Conservation (phyloP, 2,113 vertebrate genomes). For the Pteruthius melanotis region DNA sequence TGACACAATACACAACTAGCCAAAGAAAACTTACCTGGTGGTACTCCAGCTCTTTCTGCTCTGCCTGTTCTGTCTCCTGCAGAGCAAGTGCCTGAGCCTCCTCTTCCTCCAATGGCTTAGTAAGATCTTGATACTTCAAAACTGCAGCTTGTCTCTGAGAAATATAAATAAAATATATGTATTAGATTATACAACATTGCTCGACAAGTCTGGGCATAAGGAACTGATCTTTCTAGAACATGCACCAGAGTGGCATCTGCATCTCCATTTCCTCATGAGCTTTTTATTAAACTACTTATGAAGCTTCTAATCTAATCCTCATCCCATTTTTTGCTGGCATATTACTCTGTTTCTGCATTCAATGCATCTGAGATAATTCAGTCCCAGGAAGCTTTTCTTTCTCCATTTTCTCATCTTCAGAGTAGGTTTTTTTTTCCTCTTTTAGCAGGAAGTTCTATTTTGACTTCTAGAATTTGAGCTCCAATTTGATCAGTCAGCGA, state of each 20-base stretch:
- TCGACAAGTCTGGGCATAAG: background rate
- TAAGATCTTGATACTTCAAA: conserved; percentile 65
- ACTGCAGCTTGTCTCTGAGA: conserved; percentile 74
- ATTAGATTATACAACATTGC: background rate
- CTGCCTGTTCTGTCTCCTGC: conserved; percentile 37
- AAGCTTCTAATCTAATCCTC: background rate
- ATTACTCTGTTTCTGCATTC: background rate
- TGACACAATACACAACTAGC: background rate
- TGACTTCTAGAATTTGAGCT: background rate
- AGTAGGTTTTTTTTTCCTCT: background rate
- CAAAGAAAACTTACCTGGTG: conserved; percentile 72
- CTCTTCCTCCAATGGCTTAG: conserved; percentile 63
- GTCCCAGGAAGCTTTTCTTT: background rate
- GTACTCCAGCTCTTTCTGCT: conserved; percentile 68
- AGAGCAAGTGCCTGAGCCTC: conserved; percentile 61
- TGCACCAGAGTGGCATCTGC: background rate
- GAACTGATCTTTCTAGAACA: background rate
- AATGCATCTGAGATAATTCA: background rate
- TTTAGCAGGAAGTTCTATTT: background rate
- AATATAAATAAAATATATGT: background rate
- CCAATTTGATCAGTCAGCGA: background rate
- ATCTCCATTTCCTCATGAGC: background rate
- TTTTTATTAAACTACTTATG: background rate
- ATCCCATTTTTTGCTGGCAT: background rate
- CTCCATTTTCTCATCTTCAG: background rate